phyloP scores from a whole-genome alignment of 2,888 invertebrate genomes.

The Danaus chrysippus region DNA sequence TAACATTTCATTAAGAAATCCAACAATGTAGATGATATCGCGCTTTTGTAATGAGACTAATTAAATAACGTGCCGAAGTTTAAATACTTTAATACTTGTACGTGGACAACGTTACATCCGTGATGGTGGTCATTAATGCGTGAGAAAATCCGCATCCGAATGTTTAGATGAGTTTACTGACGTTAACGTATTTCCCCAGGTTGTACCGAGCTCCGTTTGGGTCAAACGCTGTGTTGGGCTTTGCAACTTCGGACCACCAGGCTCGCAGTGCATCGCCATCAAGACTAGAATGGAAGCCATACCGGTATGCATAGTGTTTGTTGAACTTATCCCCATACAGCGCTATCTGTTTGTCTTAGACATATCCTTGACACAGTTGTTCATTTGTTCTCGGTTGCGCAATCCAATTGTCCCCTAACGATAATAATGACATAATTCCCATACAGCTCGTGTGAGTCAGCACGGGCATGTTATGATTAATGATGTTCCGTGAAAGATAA shows the following conservation, averaged over 20 bases:
- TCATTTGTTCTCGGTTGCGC: constrained; percentile 41
- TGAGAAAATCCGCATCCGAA: constrained; percentile 58
- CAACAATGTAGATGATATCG: constrained; percentile 1
- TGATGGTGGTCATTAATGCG: constrained; percentile 46
- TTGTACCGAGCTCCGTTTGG: constrained; percentile 67
- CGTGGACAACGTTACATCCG: constrained; percentile 41
- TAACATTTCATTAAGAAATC: constrained; percentile 20
- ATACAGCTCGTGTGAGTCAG: constrained; percentile 27
- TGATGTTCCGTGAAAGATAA: constrained; percentile 20
- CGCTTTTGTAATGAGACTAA: constrained; percentile 10
- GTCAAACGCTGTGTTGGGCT: constrained; percentile 69
- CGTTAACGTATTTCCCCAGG: constrained; percentile 57
- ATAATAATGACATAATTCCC: constrained; percentile 53
- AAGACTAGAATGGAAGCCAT: constrained; percentile 50
- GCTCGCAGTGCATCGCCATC: constrained; percentile 54
- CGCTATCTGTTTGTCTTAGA: constrained; percentile 50
- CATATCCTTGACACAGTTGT: constrained; percentile 65
- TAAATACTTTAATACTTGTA: constrained; percentile 34
- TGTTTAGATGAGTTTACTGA: constrained; percentile 37
- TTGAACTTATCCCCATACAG: constrained; percentile 11
- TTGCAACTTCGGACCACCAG: constrained; percentile 57
- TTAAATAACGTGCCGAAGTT: constrained; percentile 20
- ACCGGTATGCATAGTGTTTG: constrained; percentile 51
- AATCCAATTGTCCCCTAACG: constrained; percentile 42
- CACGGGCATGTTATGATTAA: constrained; percentile 21